phyloP scores from a whole-genome alignment of 2,797 vertebrate species.

The Oreonectes daqikongensis region DNA sequence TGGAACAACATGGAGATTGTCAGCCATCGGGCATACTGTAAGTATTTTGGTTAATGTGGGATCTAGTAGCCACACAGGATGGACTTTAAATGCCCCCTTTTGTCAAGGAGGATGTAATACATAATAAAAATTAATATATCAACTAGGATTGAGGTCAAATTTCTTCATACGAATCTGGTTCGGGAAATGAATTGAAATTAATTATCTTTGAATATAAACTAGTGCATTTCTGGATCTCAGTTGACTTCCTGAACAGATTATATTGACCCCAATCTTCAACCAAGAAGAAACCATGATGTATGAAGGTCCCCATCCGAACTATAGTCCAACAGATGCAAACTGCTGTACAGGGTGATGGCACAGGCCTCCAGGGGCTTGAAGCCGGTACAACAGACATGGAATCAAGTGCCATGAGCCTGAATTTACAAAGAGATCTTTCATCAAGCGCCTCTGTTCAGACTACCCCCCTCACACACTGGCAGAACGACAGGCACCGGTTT shows the following conservation, averaged over 20 bases:
- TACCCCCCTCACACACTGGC: constrained; percentile 79
- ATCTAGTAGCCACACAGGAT: constrained; percentile 71
- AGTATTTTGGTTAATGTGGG: constrained; percentile 65
- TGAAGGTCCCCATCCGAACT: constrained; percentile 72
- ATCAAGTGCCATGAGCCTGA: constrained; percentile 79
- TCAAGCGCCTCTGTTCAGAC: constrained; percentile 79
- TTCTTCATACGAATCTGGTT: constrained; percentile 38
- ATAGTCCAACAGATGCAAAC: constrained; percentile 76
- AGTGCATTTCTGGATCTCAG: constrained; percentile 3
- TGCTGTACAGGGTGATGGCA: constrained; percentile 77
- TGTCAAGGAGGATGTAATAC: constrained; percentile 65
- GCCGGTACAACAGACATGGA: constrained; percentile 63
- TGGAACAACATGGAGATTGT: constrained; percentile 60
- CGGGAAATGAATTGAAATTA: constrained; percentile 29
- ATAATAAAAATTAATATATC: constrained; percentile 64
- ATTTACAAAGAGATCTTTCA: constrained; percentile 80
- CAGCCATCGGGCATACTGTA: constrained; percentile 60
- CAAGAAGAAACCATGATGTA: constrained; percentile 60
- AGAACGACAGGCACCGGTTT: constrained; percentile 62
- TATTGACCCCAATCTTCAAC: constrained; percentile 55
- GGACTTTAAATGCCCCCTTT: constrained; percentile 71
- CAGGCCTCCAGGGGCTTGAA: constrained; percentile 66
- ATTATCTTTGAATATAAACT: not conserved
- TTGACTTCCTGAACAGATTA: constrained; percentile 43
- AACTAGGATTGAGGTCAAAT: constrained; percentile 54